Conservation (phyloP, 2,888 invertebrate genomes). For the Drosophila histrio region DNA sequence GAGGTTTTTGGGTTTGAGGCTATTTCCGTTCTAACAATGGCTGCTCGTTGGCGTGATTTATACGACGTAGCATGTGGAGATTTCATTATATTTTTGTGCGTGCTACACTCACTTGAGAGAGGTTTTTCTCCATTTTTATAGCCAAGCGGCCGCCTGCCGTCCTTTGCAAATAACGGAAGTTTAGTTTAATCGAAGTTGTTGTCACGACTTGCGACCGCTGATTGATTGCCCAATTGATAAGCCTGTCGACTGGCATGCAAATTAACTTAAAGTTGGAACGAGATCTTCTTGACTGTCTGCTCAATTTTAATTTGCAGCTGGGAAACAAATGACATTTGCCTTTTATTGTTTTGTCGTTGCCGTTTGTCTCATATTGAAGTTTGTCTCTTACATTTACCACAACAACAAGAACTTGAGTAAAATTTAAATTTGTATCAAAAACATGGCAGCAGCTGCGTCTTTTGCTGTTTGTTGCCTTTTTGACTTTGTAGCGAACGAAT, state of each 20-base stretch:
- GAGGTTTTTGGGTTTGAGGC: constrained; percentile 32
- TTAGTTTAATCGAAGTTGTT: constrained; percentile 77
- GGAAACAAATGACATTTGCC: constrained; percentile 61
- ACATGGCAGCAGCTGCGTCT: constrained; percentile 63
- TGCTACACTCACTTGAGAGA: constrained; percentile 35
- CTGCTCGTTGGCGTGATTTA: constrained; percentile 67
- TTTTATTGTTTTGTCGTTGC: constrained; percentile 50
- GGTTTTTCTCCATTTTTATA: constrained; percentile 34
- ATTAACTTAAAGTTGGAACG: constrained; percentile 28
- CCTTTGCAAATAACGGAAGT: constrained; percentile 53
- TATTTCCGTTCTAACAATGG: constrained; percentile 73
- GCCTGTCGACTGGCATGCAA: constrained; percentile 45
- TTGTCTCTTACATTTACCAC: constrained; percentile 19
- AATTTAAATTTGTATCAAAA: constrained; percentile 61
- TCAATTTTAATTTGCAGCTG: constrained; percentile 61
- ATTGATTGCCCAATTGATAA: constrained; percentile 70
- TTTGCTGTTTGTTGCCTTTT: constrained; percentile 11
- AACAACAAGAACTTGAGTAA: constrained; percentile 24
- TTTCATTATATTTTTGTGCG: constrained; percentile 64
- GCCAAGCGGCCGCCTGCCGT: not conserved
- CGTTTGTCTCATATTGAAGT: constrained; percentile 27
- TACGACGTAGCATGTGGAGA: constrained; percentile 60
- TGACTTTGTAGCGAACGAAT: constrained; percentile 26
- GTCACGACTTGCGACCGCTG: constrained; percentile 71
- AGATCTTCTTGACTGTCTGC: not conserved